Evolutionary conservation across 2,113 vertebrate species (phyloP).

Genomic region (Sarotherodon lohbergeri): DNA sequence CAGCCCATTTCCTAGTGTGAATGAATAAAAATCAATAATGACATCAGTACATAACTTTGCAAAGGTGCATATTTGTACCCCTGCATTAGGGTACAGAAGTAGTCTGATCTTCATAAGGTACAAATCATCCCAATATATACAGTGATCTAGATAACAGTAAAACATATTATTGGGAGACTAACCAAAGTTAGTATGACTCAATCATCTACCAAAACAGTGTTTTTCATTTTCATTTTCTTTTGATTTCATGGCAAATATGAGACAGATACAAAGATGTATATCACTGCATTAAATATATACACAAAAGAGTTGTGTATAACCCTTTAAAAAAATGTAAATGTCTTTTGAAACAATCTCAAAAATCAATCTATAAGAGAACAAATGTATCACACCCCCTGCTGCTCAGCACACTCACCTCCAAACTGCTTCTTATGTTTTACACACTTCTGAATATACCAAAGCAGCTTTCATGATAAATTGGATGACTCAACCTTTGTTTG

Average conservation of each 20-base stretch:
- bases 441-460: conserved; percentile 1
- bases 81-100: background rate
- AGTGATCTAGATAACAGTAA: background rate
- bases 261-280: background rate
- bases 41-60: background rate
- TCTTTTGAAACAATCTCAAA: background rate
- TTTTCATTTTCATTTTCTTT: background rate
- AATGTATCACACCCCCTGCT: background rate
- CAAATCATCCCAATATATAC: background rate
- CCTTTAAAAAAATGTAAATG: background rate
- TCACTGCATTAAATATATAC: background rate
- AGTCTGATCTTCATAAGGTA: background rate
- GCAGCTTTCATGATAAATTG: background rate
- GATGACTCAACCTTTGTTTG: conserved; percentile 52
- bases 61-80: background rate
- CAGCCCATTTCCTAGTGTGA: background rate
- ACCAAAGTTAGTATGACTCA: background rate
- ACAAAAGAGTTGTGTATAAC: background rate
- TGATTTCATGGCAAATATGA: background rate
- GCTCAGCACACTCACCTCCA: background rate
- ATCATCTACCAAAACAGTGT: background rate
- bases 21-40: background rate
- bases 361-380: background rate
- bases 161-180: background rate
- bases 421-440: background rate